Evolutionary conservation across 2,888 invertebrate species (phyloP).

Genomic region (Timema podura): DNA sequence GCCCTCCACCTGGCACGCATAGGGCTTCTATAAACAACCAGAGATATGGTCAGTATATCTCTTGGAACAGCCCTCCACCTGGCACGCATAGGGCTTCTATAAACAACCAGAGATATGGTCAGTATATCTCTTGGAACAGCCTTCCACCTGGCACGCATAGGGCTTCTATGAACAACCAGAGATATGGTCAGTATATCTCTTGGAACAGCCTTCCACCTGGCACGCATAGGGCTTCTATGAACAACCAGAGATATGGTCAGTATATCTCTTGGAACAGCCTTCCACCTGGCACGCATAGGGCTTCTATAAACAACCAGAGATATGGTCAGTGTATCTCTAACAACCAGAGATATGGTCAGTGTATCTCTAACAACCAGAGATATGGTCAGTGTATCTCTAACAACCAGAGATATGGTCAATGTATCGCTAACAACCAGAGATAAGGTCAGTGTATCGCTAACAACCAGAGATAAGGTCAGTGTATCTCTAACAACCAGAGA

Average conservation of each 20-base stretch:
- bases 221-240: conserved; percentile 88
- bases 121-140: too few species aligned
- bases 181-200: conserved; percentile 92
- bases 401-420: conserved; percentile 81
- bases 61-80: conserved; percentile 80
- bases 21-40: conserved; percentile 68
- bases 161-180: conserved; percentile 45
- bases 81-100: conserved; percentile 91
- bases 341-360: conserved; percentile 85
- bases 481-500: conserved; percentile 17
- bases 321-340: too few species aligned
- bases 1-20: conserved; percentile 82
- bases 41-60: conserved; percentile 94
- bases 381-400: conserved; percentile 88
- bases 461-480: too few species aligned
- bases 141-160: too few species aligned
- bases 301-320: conserved; percentile 55
- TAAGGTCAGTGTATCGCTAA: too few species aligned
- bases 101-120: conserved; percentile 15
- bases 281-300: conserved; percentile 86
- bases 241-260: conserved; percentile 76
- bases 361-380: conserved; percentile 70
- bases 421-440: conserved; percentile 76
- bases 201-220: conserved; percentile 78
- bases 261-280: conserved; percentile 88